Evolutionary conservation across 1,140 invertebrate species (phyloP).

Genomic region (Magallana ariakensis): DNA sequence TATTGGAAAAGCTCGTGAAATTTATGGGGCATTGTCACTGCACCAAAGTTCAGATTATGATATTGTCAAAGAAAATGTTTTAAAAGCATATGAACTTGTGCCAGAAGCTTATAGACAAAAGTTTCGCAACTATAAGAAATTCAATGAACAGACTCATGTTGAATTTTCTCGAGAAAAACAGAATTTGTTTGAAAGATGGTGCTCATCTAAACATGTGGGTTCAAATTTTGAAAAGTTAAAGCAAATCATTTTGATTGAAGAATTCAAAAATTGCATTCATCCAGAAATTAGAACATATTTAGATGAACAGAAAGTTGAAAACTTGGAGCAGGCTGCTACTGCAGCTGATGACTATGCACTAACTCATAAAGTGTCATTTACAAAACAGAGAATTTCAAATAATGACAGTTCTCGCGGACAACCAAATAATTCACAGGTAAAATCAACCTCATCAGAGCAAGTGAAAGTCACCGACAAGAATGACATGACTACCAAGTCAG

Average conservation of each 20-base stretch:
- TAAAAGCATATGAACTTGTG: constrained; percentile 66
- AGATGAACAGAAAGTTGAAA: constrained; percentile 54
- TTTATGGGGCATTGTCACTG: constrained; percentile 45
- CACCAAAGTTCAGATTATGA: constrained; percentile 56
- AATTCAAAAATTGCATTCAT: constrained; percentile 60
- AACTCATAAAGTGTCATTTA: constrained; percentile 46
- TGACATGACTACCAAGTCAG: not conserved
- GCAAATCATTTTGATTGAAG: constrained; percentile 57
- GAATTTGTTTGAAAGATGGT: constrained; percentile 60
- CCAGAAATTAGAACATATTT: constrained; percentile 54
- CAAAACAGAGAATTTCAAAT: constrained; percentile 7
- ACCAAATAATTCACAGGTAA: not conserved
- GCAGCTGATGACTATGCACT: constrained; percentile 55
- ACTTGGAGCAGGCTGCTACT: constrained; percentile 43
- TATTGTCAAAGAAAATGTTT: constrained; percentile 52
- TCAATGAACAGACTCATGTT: constrained; percentile 55
- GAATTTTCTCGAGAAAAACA: constrained; percentile 60
- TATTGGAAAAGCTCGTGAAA: constrained; percentile 49
- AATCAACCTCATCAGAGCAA: too few relatives aligned
- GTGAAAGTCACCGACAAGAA: not conserved
- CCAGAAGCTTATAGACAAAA: constrained; percentile 63
- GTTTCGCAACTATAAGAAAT: constrained; percentile 54
- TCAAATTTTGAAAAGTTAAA: constrained; percentile 57
- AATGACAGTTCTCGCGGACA: not conserved
- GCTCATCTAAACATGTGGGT: constrained; percentile 47